Percentiles rank a stretch among this genome's conserved stretches.
These are phyloP conservation scores for Drosophila kohkoa DNA, from an alignment of 1,140 invertebrate species.

Conservation along the genomic window DNA sequence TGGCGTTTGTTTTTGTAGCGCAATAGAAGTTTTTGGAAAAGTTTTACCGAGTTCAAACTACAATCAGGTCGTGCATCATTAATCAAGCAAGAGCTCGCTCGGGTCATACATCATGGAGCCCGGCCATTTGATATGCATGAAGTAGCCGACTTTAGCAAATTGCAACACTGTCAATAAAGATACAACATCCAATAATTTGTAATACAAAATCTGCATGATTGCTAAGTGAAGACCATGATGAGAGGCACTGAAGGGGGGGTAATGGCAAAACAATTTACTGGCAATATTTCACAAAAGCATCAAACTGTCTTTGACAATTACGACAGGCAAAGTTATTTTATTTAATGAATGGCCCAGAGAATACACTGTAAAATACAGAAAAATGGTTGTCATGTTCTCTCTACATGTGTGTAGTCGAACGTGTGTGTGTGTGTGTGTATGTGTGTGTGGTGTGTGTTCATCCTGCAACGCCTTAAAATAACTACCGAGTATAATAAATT, in stretches of 20 bases:
- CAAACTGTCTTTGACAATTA: conserved; percentile 83
- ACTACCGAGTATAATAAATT: conserved; percentile 71
- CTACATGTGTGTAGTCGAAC: conserved; percentile 17
- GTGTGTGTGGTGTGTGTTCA: conserved; percentile 24
- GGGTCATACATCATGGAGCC: conserved; percentile 61
- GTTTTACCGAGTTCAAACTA: conserved; percentile 13
- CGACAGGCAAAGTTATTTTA: conserved; percentile 76
- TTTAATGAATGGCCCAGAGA: conserved; percentile 74
- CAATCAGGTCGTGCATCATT: conserved; percentile 53
- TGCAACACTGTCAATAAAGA: conserved; percentile 76
- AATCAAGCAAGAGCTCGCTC: conserved; percentile 25
- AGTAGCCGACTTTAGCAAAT: conserved; percentile 72
- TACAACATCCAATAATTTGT: conserved; percentile 67
- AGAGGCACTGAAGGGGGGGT: not conserved
- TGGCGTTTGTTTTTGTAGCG: conserved; percentile 9
- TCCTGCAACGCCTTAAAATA: conserved; percentile 72
- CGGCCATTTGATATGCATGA: conserved; percentile 71
- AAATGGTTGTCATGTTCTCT: conserved; percentile 36
- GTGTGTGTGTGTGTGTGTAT: conserved; percentile 29
- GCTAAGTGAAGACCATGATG: conserved; percentile 1
- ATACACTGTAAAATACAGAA: conserved; percentile 39
- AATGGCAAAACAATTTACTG: conserved; percentile 71
- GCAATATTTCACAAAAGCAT: conserved; percentile 80
- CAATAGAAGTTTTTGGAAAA: conserved; percentile 34
- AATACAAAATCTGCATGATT: conserved; percentile 64